Evolutionary conservation across 2,888 invertebrate genomes (phyloP), one percentile per base, ranked within the genome.

Genomic region (Tenodera sinensis): DNA sequence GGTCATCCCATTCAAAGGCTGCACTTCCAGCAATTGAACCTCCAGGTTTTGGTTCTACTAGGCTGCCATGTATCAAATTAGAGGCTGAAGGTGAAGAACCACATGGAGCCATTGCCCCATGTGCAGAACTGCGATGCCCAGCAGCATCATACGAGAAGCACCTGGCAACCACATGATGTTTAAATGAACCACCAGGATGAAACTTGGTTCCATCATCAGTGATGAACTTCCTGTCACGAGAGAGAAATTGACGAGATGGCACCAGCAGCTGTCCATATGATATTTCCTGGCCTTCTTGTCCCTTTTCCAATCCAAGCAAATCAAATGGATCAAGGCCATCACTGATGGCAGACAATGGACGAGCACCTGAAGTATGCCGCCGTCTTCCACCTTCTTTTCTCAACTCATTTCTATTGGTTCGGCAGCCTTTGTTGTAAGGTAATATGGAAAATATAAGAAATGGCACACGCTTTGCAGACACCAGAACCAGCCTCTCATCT

Each of bases 281-380:
- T 91, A 98, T 96, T 93, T 98, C 96, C 93, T 98, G 98, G 89
- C 98, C 98, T 93, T 97, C 97, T 93, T 96, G 96, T 90, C 96
- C 96, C 92, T 95, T 95, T 92, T 98, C 97, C 90, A 98, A 95
- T 81, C 98, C 98, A 90, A 98, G 94, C 83, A 97, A 95, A 93
- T 97, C 97, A 93, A 98, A 97, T 71, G 98, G 97, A 94, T 98
- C 98, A 47, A 96, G 95, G 83, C 95, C 95, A 93, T 98, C 98
- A 93, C 96, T 97, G 89, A 97, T 97, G 34, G 97, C 95, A 88
- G 98, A 98, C 88, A 98, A 93, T 15, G 98, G 98, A 90, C 98
- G 95, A 83, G 97, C 96, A 6, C 97, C 96, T 4, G 98, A 97
- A 85, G 97, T 95, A 92, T 98, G 97, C 91, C 98, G 95, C 91